These are phyloP conservation scores for Ranitomeya variabilis DNA, from an alignment of 2,113 vertebrate species.

Conservation along the genomic window DNA sequence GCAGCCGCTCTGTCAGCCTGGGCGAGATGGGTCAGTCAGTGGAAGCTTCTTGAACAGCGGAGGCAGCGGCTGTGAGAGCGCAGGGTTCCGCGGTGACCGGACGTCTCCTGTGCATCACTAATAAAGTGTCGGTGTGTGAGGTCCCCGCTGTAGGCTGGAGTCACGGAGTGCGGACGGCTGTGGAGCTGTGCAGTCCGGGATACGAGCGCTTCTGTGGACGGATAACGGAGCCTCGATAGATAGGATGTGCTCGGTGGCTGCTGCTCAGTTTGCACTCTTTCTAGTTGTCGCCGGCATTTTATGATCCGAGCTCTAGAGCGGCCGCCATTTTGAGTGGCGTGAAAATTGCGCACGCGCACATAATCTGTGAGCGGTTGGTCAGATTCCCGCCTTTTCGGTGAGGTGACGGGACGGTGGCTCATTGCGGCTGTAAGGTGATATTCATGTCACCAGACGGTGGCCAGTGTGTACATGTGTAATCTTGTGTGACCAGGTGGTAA, in stretches of 20 bases:
- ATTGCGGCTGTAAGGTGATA: background rate
- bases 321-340: constrained; percentile 22
- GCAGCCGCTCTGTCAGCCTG: too few relatives aligned
- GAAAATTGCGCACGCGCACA: constrained; percentile 49
- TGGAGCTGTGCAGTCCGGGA: background rate
- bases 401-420: too few relatives aligned
- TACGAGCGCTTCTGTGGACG: background rate
- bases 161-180: background rate
- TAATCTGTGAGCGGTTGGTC: too few relatives aligned
- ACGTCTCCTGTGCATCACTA: background rate
- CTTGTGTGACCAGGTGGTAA: too few relatives aligned
- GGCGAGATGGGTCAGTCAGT: background rate
- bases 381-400: background rate
- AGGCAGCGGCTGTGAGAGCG: constrained; percentile 50
- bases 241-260: background rate
- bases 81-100: background rate
- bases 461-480: too few relatives aligned
- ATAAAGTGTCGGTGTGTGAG: constrained; percentile 13
- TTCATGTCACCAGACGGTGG: background rate
- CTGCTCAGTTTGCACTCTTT: background rate
- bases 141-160: background rate
- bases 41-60: constrained; percentile 43
- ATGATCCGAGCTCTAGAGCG: constrained; percentile 54
- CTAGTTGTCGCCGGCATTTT: constrained; percentile 43
- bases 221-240: background rate